Evolutionary conservation across 2,113 vertebrate species (phyloP), one percentile per base, ranked within the genome.

Genomic region (Syngnathus typhle): DNA sequence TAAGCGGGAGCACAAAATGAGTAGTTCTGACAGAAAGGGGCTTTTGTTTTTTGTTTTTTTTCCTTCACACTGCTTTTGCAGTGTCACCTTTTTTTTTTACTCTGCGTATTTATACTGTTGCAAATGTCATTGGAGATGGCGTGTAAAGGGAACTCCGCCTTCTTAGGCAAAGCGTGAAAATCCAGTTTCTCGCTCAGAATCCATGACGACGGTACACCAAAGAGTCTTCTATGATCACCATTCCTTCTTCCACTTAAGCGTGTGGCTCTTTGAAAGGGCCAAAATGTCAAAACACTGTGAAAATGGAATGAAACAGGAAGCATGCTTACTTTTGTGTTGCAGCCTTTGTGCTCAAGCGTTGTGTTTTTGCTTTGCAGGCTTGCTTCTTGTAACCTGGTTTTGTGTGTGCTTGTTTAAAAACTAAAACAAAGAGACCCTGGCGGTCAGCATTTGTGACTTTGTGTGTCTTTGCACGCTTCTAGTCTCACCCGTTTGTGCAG

Each of bases 401-500:
- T n/a, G 19, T n/a, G 7, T 52, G 7, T 21, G 49, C 49, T 52
- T 52, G 9, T 52, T 52, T 52, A 16, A n/a, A 52, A 51, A 51
- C 46, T 32, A 12, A 43, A 43, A n/a, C 6, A 52, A 52, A 47
- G 21, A 9, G 21, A 54, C 60, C 55, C 82, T 83, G 85, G 84
- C 82, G 83, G 77, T 79, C 83, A 75, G 82, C 83, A 66, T 80
- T 72, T 83, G 76, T 82, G 18, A 84, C 41, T 59, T 52, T 81
- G 72, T 87, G 58, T 85, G 79, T 84, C 63, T 67, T 46, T 47
- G 73, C 77, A 69, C 78, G 80, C 74, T 5, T 67, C 79, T 82
- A 76, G 74, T 80, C 84, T 88, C 82, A 63, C 64, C 79, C 81
- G 89, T 85, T 88, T 87, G 83, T 69, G 72, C 81, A 84, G 85